Evolutionary conservation across 1,140 invertebrate species (phyloP).

Genomic region (Caerostris darwini): DNA sequence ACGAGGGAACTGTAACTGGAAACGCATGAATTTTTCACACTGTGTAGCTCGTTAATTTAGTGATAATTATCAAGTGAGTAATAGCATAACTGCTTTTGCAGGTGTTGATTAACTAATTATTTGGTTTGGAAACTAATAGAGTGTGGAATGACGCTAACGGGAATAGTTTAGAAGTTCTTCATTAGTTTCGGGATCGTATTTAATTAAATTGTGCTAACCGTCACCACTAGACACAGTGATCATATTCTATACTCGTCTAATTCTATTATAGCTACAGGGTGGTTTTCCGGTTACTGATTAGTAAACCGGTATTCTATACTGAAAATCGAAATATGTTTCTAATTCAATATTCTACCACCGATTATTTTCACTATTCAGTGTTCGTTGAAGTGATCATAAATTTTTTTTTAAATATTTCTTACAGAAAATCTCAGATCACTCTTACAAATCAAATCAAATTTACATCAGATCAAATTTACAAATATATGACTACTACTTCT

Average conservation of each 20-base stretch:
- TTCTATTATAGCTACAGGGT: neutral
- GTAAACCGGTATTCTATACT: too few species aligned
- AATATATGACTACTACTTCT: too few species aligned
- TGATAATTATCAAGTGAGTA: neutral
- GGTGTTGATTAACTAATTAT: neutral
- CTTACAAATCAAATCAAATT: too few species aligned
- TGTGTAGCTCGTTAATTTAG: conserved; percentile 3
- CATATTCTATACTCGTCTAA: neutral
- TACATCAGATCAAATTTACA: too few species aligned
- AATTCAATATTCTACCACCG: too few species aligned
- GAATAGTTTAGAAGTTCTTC: neutral
- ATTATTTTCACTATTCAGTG: too few species aligned
- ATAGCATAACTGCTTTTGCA: neutral
- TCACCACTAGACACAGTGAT: neutral
- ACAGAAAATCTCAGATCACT: too few species aligned
- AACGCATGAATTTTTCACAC: conserved; percentile 15
- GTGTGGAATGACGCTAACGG: neutral
- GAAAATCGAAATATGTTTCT: too few species aligned
- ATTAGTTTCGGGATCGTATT: conserved; percentile 6
- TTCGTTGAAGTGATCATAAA: too few species aligned
- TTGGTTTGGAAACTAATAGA: neutral
- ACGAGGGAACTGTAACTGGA: neutral
- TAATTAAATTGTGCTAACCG: neutral
- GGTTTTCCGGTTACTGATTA: too few species aligned
- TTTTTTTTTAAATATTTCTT: too few species aligned